phyloP scores from a whole-genome alignment of 92 coral and sea anemone species.

The Blastomussa wellsi region DNA sequence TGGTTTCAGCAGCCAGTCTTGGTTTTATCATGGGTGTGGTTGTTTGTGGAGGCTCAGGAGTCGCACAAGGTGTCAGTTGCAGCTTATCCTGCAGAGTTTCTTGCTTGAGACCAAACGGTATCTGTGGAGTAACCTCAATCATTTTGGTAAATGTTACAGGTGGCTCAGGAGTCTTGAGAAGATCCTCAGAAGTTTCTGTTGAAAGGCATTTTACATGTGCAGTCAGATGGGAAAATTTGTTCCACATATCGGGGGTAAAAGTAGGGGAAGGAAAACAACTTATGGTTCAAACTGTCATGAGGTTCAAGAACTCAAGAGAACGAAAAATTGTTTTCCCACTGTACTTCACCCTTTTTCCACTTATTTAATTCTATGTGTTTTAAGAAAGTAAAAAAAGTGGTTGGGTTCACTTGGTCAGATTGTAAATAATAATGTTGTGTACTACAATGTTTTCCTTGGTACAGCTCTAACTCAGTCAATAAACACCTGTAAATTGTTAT shows the following conservation, averaged over 20 bases:
- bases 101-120: constrained; percentile 17
- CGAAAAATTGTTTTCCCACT: too few relatives aligned
- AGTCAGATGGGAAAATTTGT: neutral
- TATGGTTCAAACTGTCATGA: too few relatives aligned
- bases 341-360: neutral
- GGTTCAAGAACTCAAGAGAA: too few relatives aligned
- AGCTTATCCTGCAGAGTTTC: constrained; percentile 10
- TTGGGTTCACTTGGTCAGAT: neutral
- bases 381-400: neutral
- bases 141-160: constrained; percentile 80
- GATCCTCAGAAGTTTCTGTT: constrained; percentile 35
- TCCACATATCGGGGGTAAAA: too few relatives aligned
- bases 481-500: neutral
- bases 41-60: constrained; percentile 80
- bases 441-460: neutral
- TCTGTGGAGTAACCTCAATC: constrained; percentile 66
- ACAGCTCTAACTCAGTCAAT: neutral
- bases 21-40: constrained; percentile 76
- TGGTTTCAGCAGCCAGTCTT: constrained; percentile 3
- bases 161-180: constrained; percentile 73
- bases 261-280: too few relatives aligned
- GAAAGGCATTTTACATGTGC: neutral
- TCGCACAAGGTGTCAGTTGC: constrained; percentile 53
- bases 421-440: neutral
- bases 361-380: neutral